Percentiles rank a stretch among this genome's conserved stretches.
Conservation (phyloP, 1,140 invertebrate species). For the Hyposmocoma kahamanoa region DNA sequence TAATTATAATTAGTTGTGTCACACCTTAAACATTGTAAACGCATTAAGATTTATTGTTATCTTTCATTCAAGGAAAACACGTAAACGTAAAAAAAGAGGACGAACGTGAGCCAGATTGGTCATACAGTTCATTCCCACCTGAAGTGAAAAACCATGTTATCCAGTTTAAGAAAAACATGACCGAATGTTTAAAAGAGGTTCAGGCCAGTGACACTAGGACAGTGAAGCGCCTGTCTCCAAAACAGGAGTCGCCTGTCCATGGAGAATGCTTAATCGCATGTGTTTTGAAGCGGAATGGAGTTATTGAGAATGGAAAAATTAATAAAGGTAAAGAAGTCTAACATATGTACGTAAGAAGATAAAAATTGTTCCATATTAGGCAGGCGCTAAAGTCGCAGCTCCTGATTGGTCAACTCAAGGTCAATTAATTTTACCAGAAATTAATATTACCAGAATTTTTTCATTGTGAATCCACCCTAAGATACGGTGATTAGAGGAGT, state of each 20-base stretch:
- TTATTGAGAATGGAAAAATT: constrained; percentile 49
- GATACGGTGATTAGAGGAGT: too few species aligned
- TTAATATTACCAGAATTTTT: too few species aligned
- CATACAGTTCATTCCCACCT: constrained; percentile 40
- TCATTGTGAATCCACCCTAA: too few species aligned
- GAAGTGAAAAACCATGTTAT: constrained; percentile 35
- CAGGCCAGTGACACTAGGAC: constrained; percentile 40
- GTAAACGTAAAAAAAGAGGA: constrained; percentile 14
- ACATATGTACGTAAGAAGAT: too few species aligned
- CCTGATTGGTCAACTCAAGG: too few species aligned
- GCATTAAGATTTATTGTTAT: too few species aligned
- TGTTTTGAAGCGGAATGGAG: constrained; percentile 51
- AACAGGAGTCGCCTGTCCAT: constrained; percentile 51
- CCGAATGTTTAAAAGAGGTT: constrained; percentile 55
- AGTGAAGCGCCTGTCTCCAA: constrained; percentile 45
- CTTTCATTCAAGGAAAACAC: too few species aligned
- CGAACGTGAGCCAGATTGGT: constrained; percentile 45
- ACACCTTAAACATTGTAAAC: too few species aligned
- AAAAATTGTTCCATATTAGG: too few species aligned
- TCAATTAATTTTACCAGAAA: too few species aligned
- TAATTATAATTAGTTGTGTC: too few species aligned
- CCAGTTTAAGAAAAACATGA: constrained; percentile 56
- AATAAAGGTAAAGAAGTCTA: constrained; percentile 38
- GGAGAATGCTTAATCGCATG: constrained; percentile 61
- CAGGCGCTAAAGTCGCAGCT: too few species aligned